Evolutionary conservation across 2,797 vertebrate species (phyloP).

Genomic region (Amblyraja radiata): DNA sequence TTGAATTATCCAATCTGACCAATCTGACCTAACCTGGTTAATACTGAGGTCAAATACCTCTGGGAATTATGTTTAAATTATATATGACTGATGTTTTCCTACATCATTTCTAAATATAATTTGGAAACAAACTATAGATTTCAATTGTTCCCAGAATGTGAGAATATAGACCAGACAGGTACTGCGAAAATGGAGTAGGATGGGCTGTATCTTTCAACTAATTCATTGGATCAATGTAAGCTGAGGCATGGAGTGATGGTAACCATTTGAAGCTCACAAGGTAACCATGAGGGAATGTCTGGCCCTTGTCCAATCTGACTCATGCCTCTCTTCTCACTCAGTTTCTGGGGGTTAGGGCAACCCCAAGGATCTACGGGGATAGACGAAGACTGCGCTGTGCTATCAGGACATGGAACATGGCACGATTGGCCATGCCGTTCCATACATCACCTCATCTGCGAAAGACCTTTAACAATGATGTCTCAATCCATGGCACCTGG

Average conservation of each 20-base stretch:
- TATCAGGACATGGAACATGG: too few species aligned
- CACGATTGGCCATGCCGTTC: too few species aligned
- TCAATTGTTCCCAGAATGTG: neutral
- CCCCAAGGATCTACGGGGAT: too few species aligned
- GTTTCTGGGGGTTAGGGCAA: too few species aligned
- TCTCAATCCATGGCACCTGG: too few species aligned
- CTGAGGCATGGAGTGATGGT: neutral
- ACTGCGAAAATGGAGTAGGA: neutral
- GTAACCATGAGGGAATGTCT: neutral
- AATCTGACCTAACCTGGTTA: neutral
- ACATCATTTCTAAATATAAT: neutral
- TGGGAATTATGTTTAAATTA: neutral
- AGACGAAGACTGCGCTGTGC: too few species aligned
- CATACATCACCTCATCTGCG: too few species aligned
- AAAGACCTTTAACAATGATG: too few species aligned
- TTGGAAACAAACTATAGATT: neutral
- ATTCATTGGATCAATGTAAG: neutral
- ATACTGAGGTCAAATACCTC: neutral
- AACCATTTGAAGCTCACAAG: neutral
- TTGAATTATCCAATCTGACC: too few species aligned
- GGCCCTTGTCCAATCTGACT: neutral
- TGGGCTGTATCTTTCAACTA: too few species aligned
- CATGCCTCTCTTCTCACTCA: too few species aligned
- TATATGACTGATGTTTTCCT: neutral
- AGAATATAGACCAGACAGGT: neutral